These are phyloP conservation scores for Homarus americanus DNA, from an alignment of 1,140 invertebrate species.

Conservation along the genomic window DNA sequence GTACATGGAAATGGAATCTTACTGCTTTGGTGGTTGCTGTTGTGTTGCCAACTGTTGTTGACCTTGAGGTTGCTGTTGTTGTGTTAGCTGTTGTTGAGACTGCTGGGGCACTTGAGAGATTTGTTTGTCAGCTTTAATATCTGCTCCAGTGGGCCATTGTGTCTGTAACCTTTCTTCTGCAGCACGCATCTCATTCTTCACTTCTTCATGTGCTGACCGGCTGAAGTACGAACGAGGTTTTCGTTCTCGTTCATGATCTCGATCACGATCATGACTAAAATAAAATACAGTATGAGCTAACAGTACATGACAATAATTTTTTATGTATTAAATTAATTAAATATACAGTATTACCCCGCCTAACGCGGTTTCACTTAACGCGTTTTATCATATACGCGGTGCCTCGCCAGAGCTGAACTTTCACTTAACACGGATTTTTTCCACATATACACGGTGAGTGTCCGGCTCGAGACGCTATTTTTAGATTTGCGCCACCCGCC, in stretches of 20 bases:
- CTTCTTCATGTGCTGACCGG: slow-evolving; percentile 64
- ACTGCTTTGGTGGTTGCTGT: slow-evolving; percentile 23
- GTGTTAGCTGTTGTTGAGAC: slow-evolving; percentile 11
- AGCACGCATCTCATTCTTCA: slow-evolving; percentile 63
- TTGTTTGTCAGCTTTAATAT: slow-evolving; percentile 43
- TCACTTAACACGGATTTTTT: too few species aligned
- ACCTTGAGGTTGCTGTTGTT: slow-evolving; percentile 24
- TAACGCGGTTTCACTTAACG: too few species aligned
- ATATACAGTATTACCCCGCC: too few species aligned
- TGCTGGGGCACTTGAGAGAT: slow-evolving; percentile 4
- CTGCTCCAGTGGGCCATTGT: slow-evolving; percentile 59
- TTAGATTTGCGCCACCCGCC: too few species aligned
- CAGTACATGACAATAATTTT: too few species aligned
- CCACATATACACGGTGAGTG: too few species aligned
- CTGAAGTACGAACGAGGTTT: slow-evolving; percentile 67
- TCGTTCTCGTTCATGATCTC: slow-evolving; percentile 54
- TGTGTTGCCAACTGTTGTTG: slow-evolving; percentile 19
- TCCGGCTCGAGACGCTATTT: too few species aligned
- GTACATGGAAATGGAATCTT: neutral
- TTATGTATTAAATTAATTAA: too few species aligned
- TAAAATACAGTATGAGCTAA: neutral
- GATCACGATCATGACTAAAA: slow-evolving; percentile 51
- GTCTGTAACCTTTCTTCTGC: slow-evolving; percentile 62
- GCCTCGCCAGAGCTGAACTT: too few species aligned
- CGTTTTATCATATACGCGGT: too few species aligned